These are phyloP conservation scores for Brachionus sp. DNA, from an alignment of 1,140 invertebrate genomes.

Conservation along the genomic window DNA sequence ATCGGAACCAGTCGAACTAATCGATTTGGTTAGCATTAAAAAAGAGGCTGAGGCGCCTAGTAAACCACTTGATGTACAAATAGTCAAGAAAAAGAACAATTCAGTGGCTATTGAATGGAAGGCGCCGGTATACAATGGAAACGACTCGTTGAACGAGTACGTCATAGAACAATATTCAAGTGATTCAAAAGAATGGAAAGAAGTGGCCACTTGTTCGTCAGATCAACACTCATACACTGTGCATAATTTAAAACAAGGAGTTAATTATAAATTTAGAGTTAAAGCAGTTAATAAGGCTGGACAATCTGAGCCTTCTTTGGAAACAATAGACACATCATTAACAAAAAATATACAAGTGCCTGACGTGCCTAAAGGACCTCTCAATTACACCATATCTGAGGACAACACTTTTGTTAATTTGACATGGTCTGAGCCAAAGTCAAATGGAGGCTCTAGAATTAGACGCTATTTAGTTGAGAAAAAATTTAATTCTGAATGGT, in stretches of 20 bases:
- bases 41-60: not conserved
- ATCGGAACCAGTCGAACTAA: slow-evolving; percentile 70
- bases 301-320: slow-evolving; percentile 72
- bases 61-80: slow-evolving; percentile 77
- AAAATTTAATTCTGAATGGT: slow-evolving; percentile 73
- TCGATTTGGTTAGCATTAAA: not conserved
- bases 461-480: slow-evolving; percentile 47
- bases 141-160: slow-evolving; percentile 76
- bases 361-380: slow-evolving; percentile 52
- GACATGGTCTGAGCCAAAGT: slow-evolving; percentile 45
- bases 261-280: slow-evolving; percentile 92
- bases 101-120: slow-evolving; percentile 80
- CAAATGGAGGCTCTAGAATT: slow-evolving; percentile 44
- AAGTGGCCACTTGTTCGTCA: slow-evolving; percentile 50
- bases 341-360: not conserved
- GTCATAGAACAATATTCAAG: slow-evolving; percentile 65
- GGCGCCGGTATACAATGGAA: slow-evolving; percentile 84
- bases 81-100: slow-evolving; percentile 73
- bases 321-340: slow-evolving; percentile 49
- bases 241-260: slow-evolving; percentile 52
- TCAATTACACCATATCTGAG: slow-evolving; percentile 63
- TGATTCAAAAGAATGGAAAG: slow-evolving; percentile 74
- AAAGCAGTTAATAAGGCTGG: slow-evolving; percentile 93
- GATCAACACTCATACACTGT: slow-evolving; percentile 47
- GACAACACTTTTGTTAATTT: slow-evolving; percentile 17